Base-by-base conservation (phyloP, 2,888 invertebrate genomes). In the Philhelius pedissequus region DNA sequence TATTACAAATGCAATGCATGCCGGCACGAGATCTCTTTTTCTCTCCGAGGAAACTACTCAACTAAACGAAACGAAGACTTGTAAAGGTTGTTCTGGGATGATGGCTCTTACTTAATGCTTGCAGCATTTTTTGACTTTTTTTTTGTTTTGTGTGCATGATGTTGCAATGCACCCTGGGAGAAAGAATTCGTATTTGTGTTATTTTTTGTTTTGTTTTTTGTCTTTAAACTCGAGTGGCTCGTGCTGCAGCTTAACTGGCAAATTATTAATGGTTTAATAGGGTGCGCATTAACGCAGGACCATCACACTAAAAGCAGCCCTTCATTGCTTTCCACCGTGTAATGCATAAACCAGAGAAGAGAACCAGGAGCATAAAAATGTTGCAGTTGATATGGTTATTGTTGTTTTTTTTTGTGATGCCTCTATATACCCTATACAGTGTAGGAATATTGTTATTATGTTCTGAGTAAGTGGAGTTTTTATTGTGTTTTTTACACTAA, bases 241-340 rank as follows among this genome's bases (percentile, higher is more conserved):
- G 83, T 79, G 83, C 78, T 83, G 62, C 78, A 52, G 78, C 50
- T 84, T 70, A 84, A 75, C 74, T 83, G 64, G 83, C 83, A 75
- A 84, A 79, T 62, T 79, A 83, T 83, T 74, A 83, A 83, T 79
- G 78, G 74, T 78, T 78, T 83, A 83, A 83, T 74, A 56, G 83
- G 83, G 83, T 83, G 78, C 69, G 70, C 79, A 84, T 84, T 84
- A 84, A 84, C 74, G 74, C 79, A 84, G 73, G 74, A 79, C 74
- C 79, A 74, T 70, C 79, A 75, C 79, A 69, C 73, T 78, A 68
- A 73, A 78, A 74, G 70, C 58, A 71, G 22, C 40, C 66, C 43
- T 73, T 32, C 20, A 22, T 60, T 38, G 50, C 58, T 27, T 22
- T 32, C 22, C 35, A 11, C 43, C 11, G 70, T 18, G 32, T 25